These are phyloP conservation scores for Oeneis ivallda DNA, from an alignment of 2,888 invertebrate genomes.

Conservation along the genomic window DNA sequence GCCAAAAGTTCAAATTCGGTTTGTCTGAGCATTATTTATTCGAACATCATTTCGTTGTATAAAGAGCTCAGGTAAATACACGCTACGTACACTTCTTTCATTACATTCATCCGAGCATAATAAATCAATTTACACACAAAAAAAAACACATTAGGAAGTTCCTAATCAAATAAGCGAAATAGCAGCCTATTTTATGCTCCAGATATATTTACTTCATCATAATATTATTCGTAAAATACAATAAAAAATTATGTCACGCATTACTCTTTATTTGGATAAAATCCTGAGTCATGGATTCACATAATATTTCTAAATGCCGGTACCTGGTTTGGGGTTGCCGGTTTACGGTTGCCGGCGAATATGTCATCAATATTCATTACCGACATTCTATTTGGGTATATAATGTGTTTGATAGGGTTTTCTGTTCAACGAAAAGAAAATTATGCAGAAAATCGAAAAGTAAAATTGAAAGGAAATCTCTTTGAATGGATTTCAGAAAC, in stretches of 20 bases:
- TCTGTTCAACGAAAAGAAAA: conserved; percentile 1
- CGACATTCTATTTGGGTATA: not conserved
- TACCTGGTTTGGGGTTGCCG: not conserved
- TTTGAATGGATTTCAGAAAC: not conserved
- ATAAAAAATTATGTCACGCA: not conserved
- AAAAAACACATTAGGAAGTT: conserved; percentile 1
- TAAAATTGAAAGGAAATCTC: conserved; percentile 2
- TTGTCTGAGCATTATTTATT: not conserved
- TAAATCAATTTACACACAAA: conserved; percentile 6
- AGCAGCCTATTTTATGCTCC: not conserved
- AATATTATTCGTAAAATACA: not conserved
- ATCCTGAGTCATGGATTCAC: conserved; percentile 3
- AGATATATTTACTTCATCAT: not conserved
- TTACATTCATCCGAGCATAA: not conserved
- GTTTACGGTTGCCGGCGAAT: not conserved
- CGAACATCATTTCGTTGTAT: not conserved
- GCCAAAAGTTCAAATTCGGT: too few species aligned
- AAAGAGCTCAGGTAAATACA: not conserved
- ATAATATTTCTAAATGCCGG: not conserved
- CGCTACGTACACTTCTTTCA: not conserved
- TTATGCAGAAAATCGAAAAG: conserved; percentile 6
- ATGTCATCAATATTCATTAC: conserved; percentile 11
- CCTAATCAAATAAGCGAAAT: conserved; percentile 17
- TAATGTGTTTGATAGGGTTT: conserved; percentile 2
- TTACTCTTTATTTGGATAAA: not conserved